Evolutionary conservation across 2,797 vertebrate genomes (phyloP), one percentile per base, ranked within the genome.

Genomic region (Heteromormyrus szaboi): DNA sequence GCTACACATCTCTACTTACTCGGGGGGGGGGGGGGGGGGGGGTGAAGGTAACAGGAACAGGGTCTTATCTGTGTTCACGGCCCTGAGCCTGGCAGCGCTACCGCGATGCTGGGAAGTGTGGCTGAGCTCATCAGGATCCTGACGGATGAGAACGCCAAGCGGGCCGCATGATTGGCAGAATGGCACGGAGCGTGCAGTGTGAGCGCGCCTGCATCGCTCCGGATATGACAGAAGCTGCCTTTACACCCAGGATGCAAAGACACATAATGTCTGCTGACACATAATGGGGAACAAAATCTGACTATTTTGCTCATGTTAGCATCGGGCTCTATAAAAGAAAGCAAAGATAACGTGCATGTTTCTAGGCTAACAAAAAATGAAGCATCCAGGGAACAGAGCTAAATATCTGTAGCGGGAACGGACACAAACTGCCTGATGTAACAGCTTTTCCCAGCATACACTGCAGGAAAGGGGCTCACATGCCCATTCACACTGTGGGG

Each of bases 21-120:
- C 88, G 79, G 85, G 76, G 88, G 89, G 88, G 89, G 85, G 87
- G 89, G 85, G 33, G 14, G 85, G 76, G 88, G 89, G 88, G 89
- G 85, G 87, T 53, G 14, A 86, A n/a, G 51, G 85, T 37, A 86
- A 59, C 53, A 29, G 50, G 84, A 85, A 85, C 50, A 85, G n/a
- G 48, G 83, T 51, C n/a, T 50, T 50, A 51, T 85, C 83, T 50
- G 11, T 85, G 83, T 48, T 25, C 25, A 29, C 25, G 83, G 48
- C 48, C 83, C 48, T 0, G 25, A 51, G 48, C 83, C 46, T 85
- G 83, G 48, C 44, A 33, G n/a, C 6, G n/a, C n/a, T 44, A 3
- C 37, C 17, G 41, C 5, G 37, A 44, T 79, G 72, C 37, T 33
- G 76, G 37, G 76, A 81, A 81, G 76, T 44, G 76, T 46, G 41